These are phyloP conservation scores for Progne subis DNA, from an alignment of 2,113 vertebrate species.

Conservation along the genomic window DNA sequence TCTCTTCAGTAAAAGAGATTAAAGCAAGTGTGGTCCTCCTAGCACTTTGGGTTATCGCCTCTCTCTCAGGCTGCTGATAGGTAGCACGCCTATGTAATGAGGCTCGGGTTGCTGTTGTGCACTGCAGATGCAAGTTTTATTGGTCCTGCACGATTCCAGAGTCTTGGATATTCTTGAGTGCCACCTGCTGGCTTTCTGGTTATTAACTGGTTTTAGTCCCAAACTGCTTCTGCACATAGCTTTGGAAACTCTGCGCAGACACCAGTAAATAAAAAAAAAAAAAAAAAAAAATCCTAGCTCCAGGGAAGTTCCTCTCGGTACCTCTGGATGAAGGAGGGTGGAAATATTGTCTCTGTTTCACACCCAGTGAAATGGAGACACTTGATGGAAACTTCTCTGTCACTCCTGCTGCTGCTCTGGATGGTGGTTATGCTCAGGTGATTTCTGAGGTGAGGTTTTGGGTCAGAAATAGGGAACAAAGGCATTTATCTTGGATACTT, in stretches of 20 bases:
- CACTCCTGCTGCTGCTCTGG: not conserved
- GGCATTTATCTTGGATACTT: not conserved
- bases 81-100: fast-evolving
- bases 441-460: not conserved
- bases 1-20: not conserved
- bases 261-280: not conserved
- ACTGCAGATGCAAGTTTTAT: not conserved
- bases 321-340: not conserved
- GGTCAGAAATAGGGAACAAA: not conserved
- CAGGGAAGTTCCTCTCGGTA: not conserved
- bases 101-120: not conserved
- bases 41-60: fast-evolving
- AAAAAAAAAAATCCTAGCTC: not conserved
- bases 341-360: not conserved
- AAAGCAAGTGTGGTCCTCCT: not conserved
- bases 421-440: not conserved
- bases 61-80: not conserved
- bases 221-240: fast-evolving
- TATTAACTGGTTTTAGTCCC: not conserved
- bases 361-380: not conserved
- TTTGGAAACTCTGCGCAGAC: not conserved
- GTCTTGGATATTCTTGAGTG: constrained; percentile 9
- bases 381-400: not conserved
- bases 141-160: not conserved
- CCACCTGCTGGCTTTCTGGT: constrained; percentile 33